Percentiles rank a stretch among this genome's conserved stretches.
Conservation (phyloP, 2,797 vertebrate genomes). For the Parauchenoglanis ngamensis region DNA sequence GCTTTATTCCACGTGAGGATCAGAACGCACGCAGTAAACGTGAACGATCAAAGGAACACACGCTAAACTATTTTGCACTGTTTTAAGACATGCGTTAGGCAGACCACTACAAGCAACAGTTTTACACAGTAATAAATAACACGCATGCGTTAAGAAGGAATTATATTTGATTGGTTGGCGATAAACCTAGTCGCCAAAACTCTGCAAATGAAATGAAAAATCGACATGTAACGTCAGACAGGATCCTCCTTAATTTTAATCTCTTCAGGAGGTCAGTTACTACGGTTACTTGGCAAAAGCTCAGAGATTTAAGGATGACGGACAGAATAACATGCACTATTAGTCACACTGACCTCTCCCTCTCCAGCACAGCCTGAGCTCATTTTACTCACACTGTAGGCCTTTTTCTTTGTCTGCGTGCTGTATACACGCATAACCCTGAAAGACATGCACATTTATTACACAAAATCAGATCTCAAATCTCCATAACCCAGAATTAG, state of each 20-base stretch:
- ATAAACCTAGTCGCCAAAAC: not conserved
- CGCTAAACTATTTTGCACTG: not conserved
- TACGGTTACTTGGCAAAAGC: not conserved
- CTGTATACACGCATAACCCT: conserved; percentile 92
- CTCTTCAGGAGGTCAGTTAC: not conserved
- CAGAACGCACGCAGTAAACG: not conserved
- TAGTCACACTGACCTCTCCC: conserved; percentile 82
- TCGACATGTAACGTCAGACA: not conserved
- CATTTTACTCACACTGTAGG: conserved; percentile 93
- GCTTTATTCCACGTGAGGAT: not conserved
- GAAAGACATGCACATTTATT: not conserved
- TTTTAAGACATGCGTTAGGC: not conserved
- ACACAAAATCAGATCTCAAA: not conserved
- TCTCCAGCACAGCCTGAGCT: conserved; percentile 80
- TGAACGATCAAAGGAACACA: not conserved
- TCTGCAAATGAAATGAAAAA: not conserved
- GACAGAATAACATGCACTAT: not conserved
- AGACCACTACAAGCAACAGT: not conserved
- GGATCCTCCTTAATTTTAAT: not conserved
- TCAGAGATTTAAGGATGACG: not conserved
- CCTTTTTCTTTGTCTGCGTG: conserved; percentile 89
- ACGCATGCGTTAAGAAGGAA: not conserved
- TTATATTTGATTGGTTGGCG: not conserved
- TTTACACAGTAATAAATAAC: not conserved
- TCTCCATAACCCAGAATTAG: not conserved